phyloP scores from a whole-genome alignment of 1,140 invertebrate species.

The Doryteuthis pealeii region DNA sequence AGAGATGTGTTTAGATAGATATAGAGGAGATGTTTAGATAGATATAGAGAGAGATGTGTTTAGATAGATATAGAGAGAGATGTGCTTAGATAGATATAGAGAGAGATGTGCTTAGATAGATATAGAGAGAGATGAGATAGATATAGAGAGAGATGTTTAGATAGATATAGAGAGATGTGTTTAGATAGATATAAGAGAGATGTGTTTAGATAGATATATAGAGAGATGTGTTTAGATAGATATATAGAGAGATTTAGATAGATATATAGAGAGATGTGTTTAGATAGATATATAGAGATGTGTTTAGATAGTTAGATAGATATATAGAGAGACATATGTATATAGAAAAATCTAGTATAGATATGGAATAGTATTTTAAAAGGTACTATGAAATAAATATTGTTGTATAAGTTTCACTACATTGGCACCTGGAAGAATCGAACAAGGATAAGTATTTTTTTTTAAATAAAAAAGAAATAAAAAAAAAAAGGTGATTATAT shows the following conservation, averaged over 20 bases:
- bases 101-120: constrained; percentile 14
- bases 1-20: too few relatives aligned
- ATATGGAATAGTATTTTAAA: too few relatives aligned
- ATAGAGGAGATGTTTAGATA: too few relatives aligned
- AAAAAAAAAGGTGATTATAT: too few relatives aligned
- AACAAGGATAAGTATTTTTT: too few relatives aligned
- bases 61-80: too few relatives aligned
- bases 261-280: constrained; percentile 22
- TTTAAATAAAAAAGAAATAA: too few relatives aligned
- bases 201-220: not conserved
- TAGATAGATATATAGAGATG: constrained; percentile 21
- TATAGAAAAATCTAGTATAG: too few relatives aligned
- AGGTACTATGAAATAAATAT: too few relatives aligned
- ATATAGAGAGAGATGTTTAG: constrained; percentile 7
- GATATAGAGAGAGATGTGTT: too few relatives aligned
- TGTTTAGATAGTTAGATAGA: constrained; percentile 16
- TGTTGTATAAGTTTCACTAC: too few relatives aligned
- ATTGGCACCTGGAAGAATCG: too few relatives aligned
- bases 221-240: not conserved
- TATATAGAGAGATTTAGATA: constrained; percentile 18
- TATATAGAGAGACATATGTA: constrained; percentile 22
- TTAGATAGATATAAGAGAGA: not conserved
- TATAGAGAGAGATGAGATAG: constrained; percentile 15
- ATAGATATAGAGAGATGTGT: constrained; percentile 17
- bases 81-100: constrained; percentile 13